Conservation (phyloP, 1,140 invertebrate genomes). For the Reticulitermes speratus region DNA sequence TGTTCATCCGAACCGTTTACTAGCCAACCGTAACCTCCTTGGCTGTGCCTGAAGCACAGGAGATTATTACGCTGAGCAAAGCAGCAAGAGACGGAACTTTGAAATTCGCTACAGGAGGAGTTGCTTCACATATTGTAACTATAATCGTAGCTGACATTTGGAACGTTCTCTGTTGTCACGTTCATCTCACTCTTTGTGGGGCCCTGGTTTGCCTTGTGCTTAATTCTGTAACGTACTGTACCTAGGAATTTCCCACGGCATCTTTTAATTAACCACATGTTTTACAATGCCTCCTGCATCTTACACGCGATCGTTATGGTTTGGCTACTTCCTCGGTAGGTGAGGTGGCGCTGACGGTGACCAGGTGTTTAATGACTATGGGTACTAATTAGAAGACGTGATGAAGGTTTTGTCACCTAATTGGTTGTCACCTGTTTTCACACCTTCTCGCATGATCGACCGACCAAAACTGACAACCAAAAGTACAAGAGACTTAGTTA, state of each 20-base stretch:
- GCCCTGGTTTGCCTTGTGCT: too few relatives aligned
- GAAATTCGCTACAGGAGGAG: background rate
- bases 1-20: too few relatives aligned
- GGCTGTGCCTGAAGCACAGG: too few relatives aligned
- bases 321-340: background rate
- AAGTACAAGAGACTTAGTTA: constrained; percentile 5
- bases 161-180: background rate
- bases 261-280: constrained; percentile 3
- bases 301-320: constrained; percentile 13
- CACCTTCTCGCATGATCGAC: constrained; percentile 7
- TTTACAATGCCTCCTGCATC: background rate
- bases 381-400: constrained; percentile 1
- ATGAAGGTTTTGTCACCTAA: background rate
- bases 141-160: background rate
- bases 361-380: constrained; percentile 18
- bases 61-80: too few relatives aligned
- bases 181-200: background rate
- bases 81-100: too few relatives aligned
- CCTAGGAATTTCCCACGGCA: background rate
- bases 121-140: background rate
- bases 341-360: background rate
- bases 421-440: constrained; percentile 11
- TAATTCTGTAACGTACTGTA: background rate
- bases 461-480: constrained; percentile 10
- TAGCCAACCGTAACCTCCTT: too few relatives aligned